phyloP scores from a whole-genome alignment of 2,888 invertebrate species.

The Ectemnius continuus region DNA sequence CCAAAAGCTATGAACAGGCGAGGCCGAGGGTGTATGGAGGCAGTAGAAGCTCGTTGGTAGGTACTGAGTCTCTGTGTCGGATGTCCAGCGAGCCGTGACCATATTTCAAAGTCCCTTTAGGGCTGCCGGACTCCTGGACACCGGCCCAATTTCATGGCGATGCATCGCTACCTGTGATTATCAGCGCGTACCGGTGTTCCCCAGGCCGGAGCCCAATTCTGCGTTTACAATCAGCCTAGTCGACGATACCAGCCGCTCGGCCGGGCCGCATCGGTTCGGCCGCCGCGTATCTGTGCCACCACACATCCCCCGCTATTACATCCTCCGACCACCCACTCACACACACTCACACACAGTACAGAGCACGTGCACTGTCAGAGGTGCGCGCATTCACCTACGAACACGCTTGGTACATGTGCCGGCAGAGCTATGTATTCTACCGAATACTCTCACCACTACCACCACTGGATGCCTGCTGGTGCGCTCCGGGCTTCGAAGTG shows the following conservation, averaged over 20 bases:
- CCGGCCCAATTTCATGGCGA: slow-evolving; percentile 73
- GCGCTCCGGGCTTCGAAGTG: background rate
- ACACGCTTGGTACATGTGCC: background rate
- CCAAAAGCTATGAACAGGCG: slow-evolving; percentile 7
- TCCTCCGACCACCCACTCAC: slow-evolving; percentile 23
- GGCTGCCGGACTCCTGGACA: slow-evolving; percentile 64
- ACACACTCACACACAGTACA: slow-evolving; percentile 23
- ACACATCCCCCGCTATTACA: slow-evolving; percentile 16
- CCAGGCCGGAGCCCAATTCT: slow-evolving; percentile 67
- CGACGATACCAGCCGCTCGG: slow-evolving; percentile 53
- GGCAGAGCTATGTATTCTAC: slow-evolving; percentile 4
- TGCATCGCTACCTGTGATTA: slow-evolving; percentile 75
- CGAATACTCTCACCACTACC: background rate
- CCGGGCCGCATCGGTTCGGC: slow-evolving; percentile 8
- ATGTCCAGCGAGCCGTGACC: slow-evolving; percentile 57
- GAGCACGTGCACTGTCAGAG: slow-evolving; percentile 37
- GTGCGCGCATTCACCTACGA: slow-evolving; percentile 8
- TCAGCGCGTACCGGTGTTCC: slow-evolving; percentile 69
- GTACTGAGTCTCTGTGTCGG: slow-evolving; percentile 37
- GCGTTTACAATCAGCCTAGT: slow-evolving; percentile 68
- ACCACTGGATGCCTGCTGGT: background rate
- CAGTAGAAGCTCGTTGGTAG: slow-evolving; percentile 13
- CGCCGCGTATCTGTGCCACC: slow-evolving; percentile 39
- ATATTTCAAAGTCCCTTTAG: slow-evolving; percentile 68
- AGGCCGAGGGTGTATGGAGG: slow-evolving; percentile 11